Evolutionary conservation across 2,797 vertebrate species (phyloP).

Genomic region (Macropus fuliginosus): DNA sequence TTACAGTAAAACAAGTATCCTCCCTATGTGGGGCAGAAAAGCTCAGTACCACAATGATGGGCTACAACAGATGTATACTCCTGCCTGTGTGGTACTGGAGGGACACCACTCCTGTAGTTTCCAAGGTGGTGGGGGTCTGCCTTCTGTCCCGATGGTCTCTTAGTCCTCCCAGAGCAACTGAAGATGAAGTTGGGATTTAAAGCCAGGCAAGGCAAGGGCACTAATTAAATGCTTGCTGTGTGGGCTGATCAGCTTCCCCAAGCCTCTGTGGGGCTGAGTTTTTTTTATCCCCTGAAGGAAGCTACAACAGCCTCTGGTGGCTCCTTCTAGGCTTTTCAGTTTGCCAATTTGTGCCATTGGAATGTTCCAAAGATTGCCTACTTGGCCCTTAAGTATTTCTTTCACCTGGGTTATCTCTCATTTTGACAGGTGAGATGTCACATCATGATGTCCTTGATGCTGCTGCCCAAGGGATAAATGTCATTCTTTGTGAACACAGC

Average conservation of each 20-base stretch:
- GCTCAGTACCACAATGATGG: background rate
- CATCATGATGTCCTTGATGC: conserved; percentile 95
- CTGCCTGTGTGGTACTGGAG: background rate
- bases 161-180: background rate
- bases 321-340: background rate
- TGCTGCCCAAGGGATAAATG: conserved; percentile 90
- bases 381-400: background rate
- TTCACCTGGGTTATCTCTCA: conserved; percentile 31
- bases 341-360: background rate
- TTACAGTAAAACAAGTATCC: background rate
- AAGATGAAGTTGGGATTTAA: background rate
- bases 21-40: background rate
- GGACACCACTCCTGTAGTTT: background rate
- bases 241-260: background rate
- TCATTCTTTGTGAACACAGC: conserved; percentile 96
- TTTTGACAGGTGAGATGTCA: conserved; percentile 94
- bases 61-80: background rate
- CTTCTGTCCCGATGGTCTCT: background rate
- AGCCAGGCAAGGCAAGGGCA: background rate
- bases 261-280: background rate
- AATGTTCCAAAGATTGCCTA: background rate
- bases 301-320: background rate
- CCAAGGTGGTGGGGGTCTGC: background rate
- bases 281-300: background rate
- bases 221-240: background rate